These are phyloP conservation scores for Podarcis muralis DNA, from an alignment of 2,113 vertebrate species.

Conservation along the genomic window DNA sequence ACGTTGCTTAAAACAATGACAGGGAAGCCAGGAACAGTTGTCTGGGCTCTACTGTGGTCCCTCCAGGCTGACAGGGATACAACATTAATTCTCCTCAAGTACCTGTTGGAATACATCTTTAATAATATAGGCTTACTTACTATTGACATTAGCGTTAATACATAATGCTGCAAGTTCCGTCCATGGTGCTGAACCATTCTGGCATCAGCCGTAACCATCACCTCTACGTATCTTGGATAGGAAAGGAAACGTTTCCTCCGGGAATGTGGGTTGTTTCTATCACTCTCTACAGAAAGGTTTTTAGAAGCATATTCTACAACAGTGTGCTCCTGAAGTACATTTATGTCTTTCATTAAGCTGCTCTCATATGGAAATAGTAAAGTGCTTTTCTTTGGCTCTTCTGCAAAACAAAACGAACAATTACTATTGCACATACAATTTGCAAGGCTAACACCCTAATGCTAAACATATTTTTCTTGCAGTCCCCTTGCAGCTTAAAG, in stretches of 20 bases:
- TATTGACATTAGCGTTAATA: slow-evolving; percentile 97
- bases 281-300: slow-evolving; percentile 51
- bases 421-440: not conserved
- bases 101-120: not conserved
- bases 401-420: slow-evolving; percentile 66
- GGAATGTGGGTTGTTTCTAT: slow-evolving; percentile 64
- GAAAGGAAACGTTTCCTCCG: slow-evolving; percentile 94
- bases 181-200: slow-evolving; percentile 94
- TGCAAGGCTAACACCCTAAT: not conserved
- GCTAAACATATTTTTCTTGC: not conserved
- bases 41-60: not conserved
- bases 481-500: not conserved
- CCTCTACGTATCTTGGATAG: slow-evolving; percentile 96
- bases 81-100: not conserved
- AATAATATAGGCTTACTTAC: slow-evolving; percentile 84
- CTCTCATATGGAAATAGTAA: slow-evolving; percentile 64
- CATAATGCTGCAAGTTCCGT: slow-evolving; percentile 91
- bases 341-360: slow-evolving; percentile 75
- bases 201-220: slow-evolving; percentile 94
- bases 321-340: slow-evolving; percentile 67
- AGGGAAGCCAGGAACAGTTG: not conserved
- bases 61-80: not conserved
- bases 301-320: slow-evolving; percentile 58
- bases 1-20: not conserved
- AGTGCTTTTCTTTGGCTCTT: slow-evolving; percentile 66